Conservation (phyloP, 1,140 invertebrate species). For the Steinernema feltiae region DNA sequence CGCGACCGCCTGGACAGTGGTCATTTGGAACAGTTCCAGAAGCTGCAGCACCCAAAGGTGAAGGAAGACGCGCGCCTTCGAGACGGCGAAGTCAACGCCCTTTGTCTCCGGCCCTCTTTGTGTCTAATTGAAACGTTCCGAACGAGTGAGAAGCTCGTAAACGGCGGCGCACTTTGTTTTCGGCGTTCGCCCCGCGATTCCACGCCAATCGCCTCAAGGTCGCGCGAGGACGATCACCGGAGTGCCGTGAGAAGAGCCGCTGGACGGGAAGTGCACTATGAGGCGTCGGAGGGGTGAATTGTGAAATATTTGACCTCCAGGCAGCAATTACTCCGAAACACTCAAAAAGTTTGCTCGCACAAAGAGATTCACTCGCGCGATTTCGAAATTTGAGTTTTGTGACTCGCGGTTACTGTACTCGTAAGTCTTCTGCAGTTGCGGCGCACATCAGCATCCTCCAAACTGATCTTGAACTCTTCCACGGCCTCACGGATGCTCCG, state of each 20-base stretch:
- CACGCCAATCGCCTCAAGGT: conserved; percentile 8
- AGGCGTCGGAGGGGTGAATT: neutral
- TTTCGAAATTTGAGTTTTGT: no score
- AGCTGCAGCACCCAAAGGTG: neutral
- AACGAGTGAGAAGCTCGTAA: neutral
- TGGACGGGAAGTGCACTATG: neutral
- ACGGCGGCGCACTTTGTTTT: conserved; percentile 1
- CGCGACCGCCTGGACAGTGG: neutral
- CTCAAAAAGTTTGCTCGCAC: no score
- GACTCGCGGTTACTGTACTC: no score
- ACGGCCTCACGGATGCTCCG: no score
- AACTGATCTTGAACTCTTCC: no score
- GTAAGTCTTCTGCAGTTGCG: no score
- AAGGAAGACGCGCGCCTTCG: neutral
- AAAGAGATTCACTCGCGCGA: no score
- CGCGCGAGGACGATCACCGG: neutral
- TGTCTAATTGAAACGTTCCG: neutral
- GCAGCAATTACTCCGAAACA: no score
- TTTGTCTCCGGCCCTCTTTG: neutral
- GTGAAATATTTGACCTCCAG: no score
- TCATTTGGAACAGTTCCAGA: conserved; percentile 11
- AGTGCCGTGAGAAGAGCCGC: neutral
- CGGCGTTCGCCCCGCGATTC: neutral
- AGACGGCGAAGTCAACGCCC: neutral
- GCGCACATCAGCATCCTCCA: no score